Base-by-base conservation (phyloP, 2,113 vertebrate species). In the Trematomus loennbergii region DNA sequence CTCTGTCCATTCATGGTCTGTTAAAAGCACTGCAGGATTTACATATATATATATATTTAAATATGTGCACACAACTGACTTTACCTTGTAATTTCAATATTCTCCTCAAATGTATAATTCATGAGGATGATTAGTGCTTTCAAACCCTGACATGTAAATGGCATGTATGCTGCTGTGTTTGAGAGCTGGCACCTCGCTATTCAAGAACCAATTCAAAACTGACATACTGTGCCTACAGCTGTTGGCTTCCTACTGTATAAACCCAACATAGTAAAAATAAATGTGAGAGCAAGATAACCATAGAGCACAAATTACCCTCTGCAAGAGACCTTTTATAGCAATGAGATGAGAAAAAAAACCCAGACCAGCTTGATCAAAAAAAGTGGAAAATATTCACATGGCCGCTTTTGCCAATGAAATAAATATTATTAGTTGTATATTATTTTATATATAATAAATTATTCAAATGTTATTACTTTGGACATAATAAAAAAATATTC, bases 381-480 rank as follows among this genome's bases (percentile, higher is more conserved):
- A n/a, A n/a, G n/a, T n/a, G n/a, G n/a, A n/a, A n/a, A 57, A 79
- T 52, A 68, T 48, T 11, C 29, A n/a, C 25, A 11, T 18, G 4
- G 12, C 15, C 3, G 33, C 7, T 13, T 40, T 11, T 49, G 36
- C 16, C 2, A 20, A 22, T 36, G 29, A 46, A 54, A 64, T 7
- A 55, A 54, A 40, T 40, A 40, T 40, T 40, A 40, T 40, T 7
- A 40, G 8, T 40, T 5, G 1, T 7, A 40, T 40, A 7, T 40
- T 8, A 40, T 40, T 8, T 40, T 40, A 40, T 40, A 40, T 7
- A 8, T 40, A 40, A 8, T 40, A 40, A 1, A 40, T 7, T 40
- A 53, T 79, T 78, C 11, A 78, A 59, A 59, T 66, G 49, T 69
- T n/a, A 66, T 55, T 61, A 54, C 12, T 36, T 65, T 62, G 0